Base-by-base conservation (phyloP, 2,113 vertebrate species). In the Poicephalus meyeri region DNA sequence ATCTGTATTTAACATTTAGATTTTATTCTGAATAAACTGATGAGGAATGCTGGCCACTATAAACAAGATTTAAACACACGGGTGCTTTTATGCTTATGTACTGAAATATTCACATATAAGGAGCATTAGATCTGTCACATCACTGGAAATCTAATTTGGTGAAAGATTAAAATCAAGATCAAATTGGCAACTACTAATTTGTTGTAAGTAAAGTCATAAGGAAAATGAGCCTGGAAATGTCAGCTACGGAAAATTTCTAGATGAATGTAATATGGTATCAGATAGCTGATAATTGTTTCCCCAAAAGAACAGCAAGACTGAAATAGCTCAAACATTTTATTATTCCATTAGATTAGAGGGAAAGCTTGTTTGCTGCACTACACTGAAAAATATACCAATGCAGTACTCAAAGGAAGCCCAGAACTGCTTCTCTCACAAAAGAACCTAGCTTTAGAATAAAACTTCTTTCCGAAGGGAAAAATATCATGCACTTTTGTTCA, bases 311-410 rank as follows among this genome's bases (percentile, higher is more conserved):
- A 93, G 92, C 73, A 87, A 82, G 93, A 88, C 88, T 82, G 88
- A 96, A 95, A 97, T 84, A 96, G 91, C 92, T 94, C 91, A 69
- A 89, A 92, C 88, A 82, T 85, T 95, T 97, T 87, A 94, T 94
- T 95, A 94, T 95, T 96, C 83, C 66, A 92, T 94, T 93, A 85
- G 84, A 85, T 94, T 81, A 72, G 35, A 89, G 66, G 71, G 49
- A 29, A 56, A 93, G 49, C 56, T 84, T 92, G 78, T 74, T 69
- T 86, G 89, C 78, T 82, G 56, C 86, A 81, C 65, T 92, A 63
- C 78, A 84, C 61, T 61, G 88, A 95, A 93, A 95, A 89, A 92
- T 69, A 74, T 10, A 92, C 82, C 80, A 63, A 29, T 49, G 90
- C 47, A 72, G 86, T 49, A 85, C 37, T 91, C 0, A 0, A 88